phyloP scores from a whole-genome alignment of 2,888 invertebrate species.

The Arge pagana region DNA sequence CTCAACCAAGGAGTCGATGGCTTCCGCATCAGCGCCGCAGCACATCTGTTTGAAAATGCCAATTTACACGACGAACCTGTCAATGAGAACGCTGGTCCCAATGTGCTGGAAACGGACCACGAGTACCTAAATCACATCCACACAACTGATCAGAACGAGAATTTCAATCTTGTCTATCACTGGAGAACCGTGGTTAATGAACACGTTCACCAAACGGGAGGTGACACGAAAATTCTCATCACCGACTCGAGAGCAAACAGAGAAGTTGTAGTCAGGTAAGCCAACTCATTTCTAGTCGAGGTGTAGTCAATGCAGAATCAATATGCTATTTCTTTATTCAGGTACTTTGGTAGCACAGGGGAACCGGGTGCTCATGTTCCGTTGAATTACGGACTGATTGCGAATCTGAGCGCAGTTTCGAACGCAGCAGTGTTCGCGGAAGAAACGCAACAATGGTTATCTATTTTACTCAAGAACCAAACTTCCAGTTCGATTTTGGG shows the following conservation, averaged over 20 bases:
- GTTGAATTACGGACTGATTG: conserved; percentile 73
- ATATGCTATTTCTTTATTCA: conserved; percentile 45
- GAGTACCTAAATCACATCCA: conserved; percentile 60
- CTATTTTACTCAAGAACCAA: conserved; percentile 66
- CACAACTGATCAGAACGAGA: conserved; percentile 59
- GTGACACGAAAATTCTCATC: conserved; percentile 26
- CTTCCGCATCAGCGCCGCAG: conserved; percentile 5
- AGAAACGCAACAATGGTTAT: conserved; percentile 66
- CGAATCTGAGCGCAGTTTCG: conserved; percentile 63
- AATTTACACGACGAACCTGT: conserved; percentile 12
- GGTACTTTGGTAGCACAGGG: conserved; percentile 64
- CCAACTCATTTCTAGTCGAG: too few relatives aligned
- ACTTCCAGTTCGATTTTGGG: conserved; percentile 77
- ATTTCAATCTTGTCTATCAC: conserved; percentile 33
- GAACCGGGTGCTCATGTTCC: conserved; percentile 70
- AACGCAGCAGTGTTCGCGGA: conserved; percentile 66
- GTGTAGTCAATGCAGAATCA: background rate
- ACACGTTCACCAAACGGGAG: conserved; percentile 38
- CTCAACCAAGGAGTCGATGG: conserved; percentile 12
- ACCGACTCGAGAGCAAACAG: background rate
- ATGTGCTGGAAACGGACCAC: conserved; percentile 3
- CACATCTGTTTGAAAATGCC: conserved; percentile 11
- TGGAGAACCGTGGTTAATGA: conserved; percentile 41
- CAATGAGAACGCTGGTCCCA: background rate
- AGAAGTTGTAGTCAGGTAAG: conserved; percentile 5